phyloP scores from a whole-genome alignment of 64 coral and sea anemone genomes.

The Exaiptasia diaphana region DNA sequence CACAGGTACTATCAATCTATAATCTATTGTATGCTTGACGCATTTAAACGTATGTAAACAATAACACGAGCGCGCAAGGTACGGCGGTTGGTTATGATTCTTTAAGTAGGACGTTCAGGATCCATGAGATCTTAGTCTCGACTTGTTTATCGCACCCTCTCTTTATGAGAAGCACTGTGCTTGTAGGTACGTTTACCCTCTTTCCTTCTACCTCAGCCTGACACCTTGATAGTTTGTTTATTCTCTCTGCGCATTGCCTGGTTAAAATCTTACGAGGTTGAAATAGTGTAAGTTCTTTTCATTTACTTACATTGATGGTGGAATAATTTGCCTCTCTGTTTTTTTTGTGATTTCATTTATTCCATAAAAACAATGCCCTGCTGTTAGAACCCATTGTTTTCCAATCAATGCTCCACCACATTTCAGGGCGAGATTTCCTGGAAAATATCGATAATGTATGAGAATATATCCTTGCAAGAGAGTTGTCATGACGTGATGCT shows the following conservation, averaged over 20 bases:
- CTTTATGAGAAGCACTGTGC: neutral
- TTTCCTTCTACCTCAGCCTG: neutral
- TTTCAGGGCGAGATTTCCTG: neutral
- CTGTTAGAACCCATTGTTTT: constrained; percentile 38
- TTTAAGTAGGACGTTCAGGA: too few species aligned
- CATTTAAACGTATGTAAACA: too few species aligned
- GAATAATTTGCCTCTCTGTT: neutral
- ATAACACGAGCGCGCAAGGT: too few species aligned
- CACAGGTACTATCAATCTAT: neutral
- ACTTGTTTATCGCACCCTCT: too few species aligned
- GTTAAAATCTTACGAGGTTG: neutral
- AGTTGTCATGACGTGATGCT: neutral
- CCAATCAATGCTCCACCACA: constrained; percentile 49
- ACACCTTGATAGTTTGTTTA: neutral
- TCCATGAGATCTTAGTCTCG: too few species aligned
- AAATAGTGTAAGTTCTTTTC: neutral
- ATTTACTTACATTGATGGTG: neutral
- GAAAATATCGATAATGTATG: neutral
- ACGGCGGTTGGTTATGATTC: too few species aligned
- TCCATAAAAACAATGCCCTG: constrained; percentile 47
- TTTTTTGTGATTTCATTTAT: neutral
- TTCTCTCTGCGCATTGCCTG: neutral
- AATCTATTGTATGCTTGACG: too few species aligned
- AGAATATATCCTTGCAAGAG: neutral
- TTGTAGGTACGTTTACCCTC: neutral